Percentiles rank a stretch among this genome's conserved stretches.
phyloP scores from a whole-genome alignment of 37 sponge, comb jelly and placozoan species.

The Theonella swinhoei region DNA sequence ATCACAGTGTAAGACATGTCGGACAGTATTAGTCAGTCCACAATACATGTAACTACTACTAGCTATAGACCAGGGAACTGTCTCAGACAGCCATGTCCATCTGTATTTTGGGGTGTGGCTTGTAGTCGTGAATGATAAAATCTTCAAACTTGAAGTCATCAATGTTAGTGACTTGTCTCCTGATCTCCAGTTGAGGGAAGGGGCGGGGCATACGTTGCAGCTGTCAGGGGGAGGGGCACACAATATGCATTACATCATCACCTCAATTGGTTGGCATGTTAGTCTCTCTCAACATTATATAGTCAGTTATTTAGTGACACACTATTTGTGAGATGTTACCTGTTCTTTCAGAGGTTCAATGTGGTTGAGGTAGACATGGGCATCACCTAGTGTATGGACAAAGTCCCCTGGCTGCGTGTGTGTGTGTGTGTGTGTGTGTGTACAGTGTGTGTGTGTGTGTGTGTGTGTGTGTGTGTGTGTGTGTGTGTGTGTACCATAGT shows the following conservation, averaged over 20 bases:
- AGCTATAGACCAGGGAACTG: not conserved
- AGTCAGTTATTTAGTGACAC: no score
- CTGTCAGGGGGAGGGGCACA: constrained; percentile 24
- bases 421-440: no score
- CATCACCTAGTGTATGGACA: constrained; percentile 81
- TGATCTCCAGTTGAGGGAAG: constrained; percentile 80
- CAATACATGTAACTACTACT: not conserved
- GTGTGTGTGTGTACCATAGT: not conserved
- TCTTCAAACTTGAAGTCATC: constrained; percentile 91
- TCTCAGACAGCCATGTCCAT: constrained; percentile 96
- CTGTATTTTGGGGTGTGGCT: constrained; percentile 84
- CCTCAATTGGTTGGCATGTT: no score
- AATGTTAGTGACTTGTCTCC: constrained; percentile 77
- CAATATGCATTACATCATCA: not conserved
- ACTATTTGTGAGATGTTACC: no score
- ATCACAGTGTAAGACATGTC: no score
- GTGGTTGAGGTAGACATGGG: constrained; percentile 96
- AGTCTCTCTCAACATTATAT: no score
- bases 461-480: constrained; percentile 3
- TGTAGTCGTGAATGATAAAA: constrained; percentile 77
- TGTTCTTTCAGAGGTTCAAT: constrained; percentile 87
- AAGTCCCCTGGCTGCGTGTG: constrained; percentile 83
- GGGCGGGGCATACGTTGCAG: constrained; percentile 72
- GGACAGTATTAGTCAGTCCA: no score
- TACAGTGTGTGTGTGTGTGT: constrained; percentile 4